Conservation (phyloP, 1,140 invertebrate species). For the Adoxophyes honmai region DNA sequence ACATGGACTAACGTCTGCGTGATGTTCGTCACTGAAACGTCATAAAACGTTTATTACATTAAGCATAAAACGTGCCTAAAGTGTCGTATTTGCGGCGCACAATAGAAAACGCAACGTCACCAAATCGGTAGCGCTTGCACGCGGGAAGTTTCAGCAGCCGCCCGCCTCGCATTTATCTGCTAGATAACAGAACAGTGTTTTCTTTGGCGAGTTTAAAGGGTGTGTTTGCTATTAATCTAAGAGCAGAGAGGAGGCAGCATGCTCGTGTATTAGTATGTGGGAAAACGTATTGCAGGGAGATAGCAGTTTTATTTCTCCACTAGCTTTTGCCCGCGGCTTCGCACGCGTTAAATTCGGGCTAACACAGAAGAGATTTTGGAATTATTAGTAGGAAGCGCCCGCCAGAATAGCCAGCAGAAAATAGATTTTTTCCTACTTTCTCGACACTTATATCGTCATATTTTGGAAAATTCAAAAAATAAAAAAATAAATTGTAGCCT, state of each 20-base stretch:
- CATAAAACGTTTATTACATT: too few species aligned
- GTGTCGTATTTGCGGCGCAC: not conserved
- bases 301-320: slow-evolving; percentile 40
- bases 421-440: too few species aligned
- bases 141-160: not conserved
- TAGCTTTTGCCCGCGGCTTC: too few species aligned
- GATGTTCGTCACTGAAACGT: too few species aligned
- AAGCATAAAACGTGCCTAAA: not conserved
- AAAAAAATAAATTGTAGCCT: too few species aligned
- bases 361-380: too few species aligned
- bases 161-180: not conserved
- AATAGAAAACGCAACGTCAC: not conserved
- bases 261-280: slow-evolving; percentile 29
- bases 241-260: slow-evolving; percentile 20
- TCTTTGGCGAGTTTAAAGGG: slow-evolving; percentile 24
- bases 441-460: too few species aligned
- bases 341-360: too few species aligned
- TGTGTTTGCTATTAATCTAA: slow-evolving; percentile 34
- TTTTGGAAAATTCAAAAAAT: too few species aligned
- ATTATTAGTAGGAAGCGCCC: too few species aligned
- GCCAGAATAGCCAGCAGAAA: too few species aligned
- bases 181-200: slow-evolving; percentile 12
- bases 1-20: too few species aligned
- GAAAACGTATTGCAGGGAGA: slow-evolving; percentile 37
- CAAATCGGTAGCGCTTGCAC: not conserved